Percentiles rank a stretch among this genome's conserved stretches.
These are phyloP conservation scores for Rhinolophus sinicus DNA, from an alignment of 2,113 vertebrate species.

Conservation along the genomic window DNA sequence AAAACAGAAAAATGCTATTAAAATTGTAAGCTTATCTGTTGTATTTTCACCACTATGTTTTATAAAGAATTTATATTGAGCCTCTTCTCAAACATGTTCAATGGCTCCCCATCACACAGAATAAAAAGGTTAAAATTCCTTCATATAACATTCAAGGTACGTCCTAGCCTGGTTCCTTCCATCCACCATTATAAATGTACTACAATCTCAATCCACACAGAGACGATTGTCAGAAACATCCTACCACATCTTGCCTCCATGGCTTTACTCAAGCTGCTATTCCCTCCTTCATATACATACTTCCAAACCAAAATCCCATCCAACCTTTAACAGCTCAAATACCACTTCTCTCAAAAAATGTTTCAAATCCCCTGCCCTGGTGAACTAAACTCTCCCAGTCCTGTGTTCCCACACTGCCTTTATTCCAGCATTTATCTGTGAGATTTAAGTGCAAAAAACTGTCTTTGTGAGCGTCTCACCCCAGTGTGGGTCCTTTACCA, in stretches of 20 bases:
- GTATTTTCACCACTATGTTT: background rate
- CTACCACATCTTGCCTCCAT: background rate
- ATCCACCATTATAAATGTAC: background rate
- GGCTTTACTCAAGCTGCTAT: background rate
- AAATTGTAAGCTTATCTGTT: background rate
- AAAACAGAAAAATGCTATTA: background rate
- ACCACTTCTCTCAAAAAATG: background rate
- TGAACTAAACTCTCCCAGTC: background rate
- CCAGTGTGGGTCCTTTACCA: background rate
- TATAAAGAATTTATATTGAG: background rate
- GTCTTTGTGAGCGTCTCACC: background rate
- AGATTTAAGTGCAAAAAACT: background rate
- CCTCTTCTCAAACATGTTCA: constrained; percentile 10
- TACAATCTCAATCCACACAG: background rate
- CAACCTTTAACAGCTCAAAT: background rate
- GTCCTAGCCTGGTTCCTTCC: background rate
- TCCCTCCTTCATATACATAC: background rate
- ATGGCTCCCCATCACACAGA: background rate
- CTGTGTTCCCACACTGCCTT: background rate
- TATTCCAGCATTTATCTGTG: background rate
- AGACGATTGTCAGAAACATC: background rate
- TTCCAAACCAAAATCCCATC: background rate
- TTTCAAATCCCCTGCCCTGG: background rate
- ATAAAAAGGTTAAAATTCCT: background rate
- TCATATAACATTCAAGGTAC: background rate